Percentiles rank a stretch among this genome's conserved stretches.
Conservation (phyloP, 2,113 vertebrate species). For the Oreotrochilus melanogaster region DNA sequence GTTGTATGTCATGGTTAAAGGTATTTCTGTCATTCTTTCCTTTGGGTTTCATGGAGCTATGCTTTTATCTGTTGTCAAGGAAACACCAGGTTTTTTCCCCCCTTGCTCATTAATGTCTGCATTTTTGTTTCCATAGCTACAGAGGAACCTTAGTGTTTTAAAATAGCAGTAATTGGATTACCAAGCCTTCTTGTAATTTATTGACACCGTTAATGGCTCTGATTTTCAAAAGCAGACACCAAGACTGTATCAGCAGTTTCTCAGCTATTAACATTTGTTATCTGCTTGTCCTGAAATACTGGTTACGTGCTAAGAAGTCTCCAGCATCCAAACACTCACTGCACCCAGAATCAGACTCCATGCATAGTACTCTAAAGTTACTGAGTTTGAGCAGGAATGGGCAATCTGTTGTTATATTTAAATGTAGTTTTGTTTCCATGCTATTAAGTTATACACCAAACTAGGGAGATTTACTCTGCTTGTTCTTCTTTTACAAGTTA, state of each 20-base stretch:
- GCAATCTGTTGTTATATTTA: neutral
- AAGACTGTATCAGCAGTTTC: conserved; percentile 49
- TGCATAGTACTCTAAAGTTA: neutral
- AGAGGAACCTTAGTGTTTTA: conserved; percentile 69
- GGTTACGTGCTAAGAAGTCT: neutral
- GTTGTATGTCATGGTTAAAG: neutral
- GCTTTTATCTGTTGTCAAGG: conserved; percentile 74
- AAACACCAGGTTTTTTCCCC: conserved; percentile 56
- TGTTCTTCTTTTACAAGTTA: neutral
- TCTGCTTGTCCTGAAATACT: conserved; percentile 43
- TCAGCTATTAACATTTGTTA: conserved; percentile 11
- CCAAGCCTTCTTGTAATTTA: conserved; percentile 40
- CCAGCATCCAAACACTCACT: neutral
- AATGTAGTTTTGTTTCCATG: neutral
- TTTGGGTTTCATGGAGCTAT: conserved; percentile 49
- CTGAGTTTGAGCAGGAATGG: neutral
- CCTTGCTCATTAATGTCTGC: conserved; percentile 69
- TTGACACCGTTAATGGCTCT: conserved; percentile 29
- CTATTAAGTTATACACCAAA: neutral
- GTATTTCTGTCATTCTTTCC: conserved; percentile 37
- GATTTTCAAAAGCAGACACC: conserved; percentile 47
- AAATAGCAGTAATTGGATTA: conserved; percentile 73
- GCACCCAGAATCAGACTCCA: neutral
- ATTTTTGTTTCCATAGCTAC: conserved; percentile 78
- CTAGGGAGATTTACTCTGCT: neutral